phyloP scores from a whole-genome alignment of 2,797 vertebrate genomes.

The Neopelma chrysocephalum region DNA sequence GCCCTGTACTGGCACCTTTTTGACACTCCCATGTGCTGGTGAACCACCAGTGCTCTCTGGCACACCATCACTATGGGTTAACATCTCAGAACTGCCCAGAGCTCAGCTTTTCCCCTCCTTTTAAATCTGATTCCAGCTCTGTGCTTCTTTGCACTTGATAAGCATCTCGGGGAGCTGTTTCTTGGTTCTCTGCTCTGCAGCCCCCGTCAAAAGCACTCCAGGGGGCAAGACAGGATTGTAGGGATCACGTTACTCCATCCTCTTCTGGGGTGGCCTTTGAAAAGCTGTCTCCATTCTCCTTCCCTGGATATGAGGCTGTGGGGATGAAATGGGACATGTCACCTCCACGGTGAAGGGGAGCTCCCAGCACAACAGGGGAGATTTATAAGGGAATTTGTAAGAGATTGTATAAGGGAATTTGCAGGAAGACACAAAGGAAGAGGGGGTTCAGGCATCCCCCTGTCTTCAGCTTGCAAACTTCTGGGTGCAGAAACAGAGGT shows the following conservation, averaged over 20 bases:
- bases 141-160: rapidly evolving
- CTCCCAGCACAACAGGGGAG: not conserved
- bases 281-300: not conserved
- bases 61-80: rapidly evolving
- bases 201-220: not conserved
- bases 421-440: not conserved
- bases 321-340: not conserved
- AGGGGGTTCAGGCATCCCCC: rapidly evolving
- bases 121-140: not conserved
- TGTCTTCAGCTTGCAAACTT: not conserved
- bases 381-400: not conserved
- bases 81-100: not conserved
- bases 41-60: not conserved
- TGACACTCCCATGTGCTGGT: rapidly evolving
- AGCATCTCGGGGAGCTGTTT: not conserved
- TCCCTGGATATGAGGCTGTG: not conserved
- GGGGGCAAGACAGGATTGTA: rapidly evolving
- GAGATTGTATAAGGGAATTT: not conserved
- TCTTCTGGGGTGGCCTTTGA: not conserved
- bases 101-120: not conserved
- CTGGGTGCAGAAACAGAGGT: not conserved
- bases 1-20: not conserved
- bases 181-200: not conserved
- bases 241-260: not conserved
- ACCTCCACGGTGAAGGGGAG: not conserved